Conservation (phyloP, 2,113 vertebrate species). For the Emydura subglobosa region DNA sequence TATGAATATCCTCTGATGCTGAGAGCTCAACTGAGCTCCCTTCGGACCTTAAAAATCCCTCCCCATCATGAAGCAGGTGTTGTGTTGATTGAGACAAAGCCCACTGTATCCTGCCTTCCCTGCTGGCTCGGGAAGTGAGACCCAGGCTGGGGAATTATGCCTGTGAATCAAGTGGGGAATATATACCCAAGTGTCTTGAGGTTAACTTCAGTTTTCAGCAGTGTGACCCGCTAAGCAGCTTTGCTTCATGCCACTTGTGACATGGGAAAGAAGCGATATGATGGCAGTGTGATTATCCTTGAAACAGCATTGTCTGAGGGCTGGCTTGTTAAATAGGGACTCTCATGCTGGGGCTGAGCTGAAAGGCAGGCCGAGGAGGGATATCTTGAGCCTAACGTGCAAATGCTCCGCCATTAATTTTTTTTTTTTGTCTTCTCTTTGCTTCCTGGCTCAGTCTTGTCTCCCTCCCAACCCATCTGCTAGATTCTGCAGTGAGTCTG, state of each 20-base stretch:
- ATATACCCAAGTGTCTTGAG: slow-evolving; percentile 11
- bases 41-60: not conserved
- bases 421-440: not conserved
- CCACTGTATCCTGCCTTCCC: not conserved
- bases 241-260: slow-evolving; percentile 16
- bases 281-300: slow-evolving; percentile 19
- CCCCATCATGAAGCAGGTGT: not conserved
- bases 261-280: not conserved
- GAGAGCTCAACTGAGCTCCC: not conserved
- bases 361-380: not conserved
- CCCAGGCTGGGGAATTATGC: not conserved
- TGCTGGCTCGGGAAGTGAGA: not conserved
- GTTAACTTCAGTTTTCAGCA: slow-evolving; percentile 33
- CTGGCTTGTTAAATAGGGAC: not conserved
- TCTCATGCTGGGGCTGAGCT: not conserved
- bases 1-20: not conserved
- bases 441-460: not conserved
- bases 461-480: fast-evolving
- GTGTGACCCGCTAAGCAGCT: slow-evolving; percentile 24
- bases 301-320: not conserved
- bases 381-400: not conserved
- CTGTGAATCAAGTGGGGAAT: slow-evolving; percentile 15
- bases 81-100: not conserved
- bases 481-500: not conserved
- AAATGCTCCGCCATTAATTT: not conserved